Evolutionary conservation across 2,113 vertebrate species (phyloP).

Genomic region (Macaca nemestrina): DNA sequence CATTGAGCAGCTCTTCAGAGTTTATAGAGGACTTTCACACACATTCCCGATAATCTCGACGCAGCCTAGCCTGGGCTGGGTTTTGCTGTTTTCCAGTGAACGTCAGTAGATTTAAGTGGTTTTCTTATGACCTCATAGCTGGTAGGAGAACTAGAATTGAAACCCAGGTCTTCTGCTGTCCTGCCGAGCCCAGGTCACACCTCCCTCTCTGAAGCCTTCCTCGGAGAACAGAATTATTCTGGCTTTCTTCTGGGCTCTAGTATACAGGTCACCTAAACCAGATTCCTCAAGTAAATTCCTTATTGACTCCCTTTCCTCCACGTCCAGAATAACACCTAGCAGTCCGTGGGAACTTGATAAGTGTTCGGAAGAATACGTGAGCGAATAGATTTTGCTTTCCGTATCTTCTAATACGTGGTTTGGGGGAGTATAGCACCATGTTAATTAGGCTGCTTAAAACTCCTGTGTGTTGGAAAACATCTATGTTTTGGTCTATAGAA

Average conservation of each 20-base stretch:
- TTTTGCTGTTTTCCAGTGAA: neutral
- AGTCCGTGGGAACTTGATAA: neutral
- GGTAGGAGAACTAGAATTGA: neutral
- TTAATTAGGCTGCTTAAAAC: slow-evolving; percentile 38
- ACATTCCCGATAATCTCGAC: neutral
- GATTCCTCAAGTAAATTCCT: neutral
- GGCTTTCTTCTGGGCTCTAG: neutral
- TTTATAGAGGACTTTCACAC: neutral
- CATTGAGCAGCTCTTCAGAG: neutral
- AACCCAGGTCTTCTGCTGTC: neutral
- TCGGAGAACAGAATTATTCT: neutral
- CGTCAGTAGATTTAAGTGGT: accelerated
- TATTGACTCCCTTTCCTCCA: neutral
- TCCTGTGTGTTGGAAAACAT: slow-evolving; percentile 46
- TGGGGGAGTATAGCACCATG: neutral
- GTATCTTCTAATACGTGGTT: slow-evolving; percentile 12
- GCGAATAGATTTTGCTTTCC: neutral
- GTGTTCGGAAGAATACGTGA: neutral
- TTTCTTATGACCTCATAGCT: neutral
- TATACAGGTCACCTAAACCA: neutral
- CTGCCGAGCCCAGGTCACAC: neutral
- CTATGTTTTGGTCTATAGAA: slow-evolving; percentile 31
- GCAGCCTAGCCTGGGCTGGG: accelerated
- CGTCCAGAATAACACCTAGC: neutral
- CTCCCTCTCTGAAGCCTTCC: neutral